Base-by-base conservation (phyloP, 2,797 vertebrate genomes). In the Spondyliosoma cantharus region DNA sequence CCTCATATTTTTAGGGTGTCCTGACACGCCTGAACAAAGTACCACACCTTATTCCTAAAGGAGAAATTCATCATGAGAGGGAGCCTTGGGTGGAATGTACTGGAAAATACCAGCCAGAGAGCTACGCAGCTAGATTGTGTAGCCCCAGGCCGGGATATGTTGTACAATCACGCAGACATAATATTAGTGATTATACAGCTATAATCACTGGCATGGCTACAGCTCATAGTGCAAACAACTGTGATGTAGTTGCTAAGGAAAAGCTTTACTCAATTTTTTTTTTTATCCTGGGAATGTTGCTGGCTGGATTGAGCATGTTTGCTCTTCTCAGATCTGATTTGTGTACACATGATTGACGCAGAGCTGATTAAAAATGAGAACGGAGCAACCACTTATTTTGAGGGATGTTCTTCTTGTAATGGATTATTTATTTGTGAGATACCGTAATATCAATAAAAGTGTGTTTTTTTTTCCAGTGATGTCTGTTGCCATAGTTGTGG, bases 101-200 rank as follows among this genome's bases (percentile, higher is more conserved):
- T 84, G 89, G 91, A 92, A 93, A 93, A 90, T 78, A 90, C 81
- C 81, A 1, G 45, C 29, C 48, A 1, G 29, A 52, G 77, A 81
- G 57, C 67, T 56, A 43, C 29, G 8, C 64, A 58, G 66, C 32
- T 64, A 66, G 83, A 86, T 4, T 25, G 22, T 61, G 75, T 74
- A 65, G 86, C 92, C 90, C 63, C 57, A 1, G 91, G 83, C 67
- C 29, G 63, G 82, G 82, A 91, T 86, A 66, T 80, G 87, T 86
- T 69, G 86, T 74, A 91, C 91, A 93, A 60, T 90, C 90, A 91
- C 71, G 82, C 89, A 93, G 89, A 90, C 86, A 79, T 90, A 87
- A 91, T 90, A 90, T 91, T 86, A 84, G 87, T 82, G 87, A 90
- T 91, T 81, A 54, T 67, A 84, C 49, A 68, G 80, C 80, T 80